Evolutionary conservation across 2,113 vertebrate species (phyloP).

Genomic region (Riparia riparia): DNA sequence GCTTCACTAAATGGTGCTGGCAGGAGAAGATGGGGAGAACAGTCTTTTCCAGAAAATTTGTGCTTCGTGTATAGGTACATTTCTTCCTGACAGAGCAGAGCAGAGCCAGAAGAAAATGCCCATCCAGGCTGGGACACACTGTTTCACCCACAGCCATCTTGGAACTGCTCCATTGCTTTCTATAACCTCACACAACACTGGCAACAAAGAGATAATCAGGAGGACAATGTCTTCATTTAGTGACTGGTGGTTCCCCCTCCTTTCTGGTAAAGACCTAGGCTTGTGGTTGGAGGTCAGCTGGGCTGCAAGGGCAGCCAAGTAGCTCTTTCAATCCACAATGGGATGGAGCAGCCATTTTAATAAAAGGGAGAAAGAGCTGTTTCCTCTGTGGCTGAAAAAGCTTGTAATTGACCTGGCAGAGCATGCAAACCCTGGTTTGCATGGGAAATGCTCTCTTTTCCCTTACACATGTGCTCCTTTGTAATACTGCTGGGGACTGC

Average conservation of each 20-base stretch:
- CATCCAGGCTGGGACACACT: neutral
- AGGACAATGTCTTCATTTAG: constrained; percentile 44
- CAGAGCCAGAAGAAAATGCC: neutral
- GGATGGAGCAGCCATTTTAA: constrained; percentile 19
- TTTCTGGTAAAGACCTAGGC: constrained; percentile 26
- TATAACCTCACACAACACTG: neutral
- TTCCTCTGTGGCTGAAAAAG: constrained; percentile 29
- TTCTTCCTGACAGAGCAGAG: neutral
- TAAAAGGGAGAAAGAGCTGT: constrained; percentile 24
- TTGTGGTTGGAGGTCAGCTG: constrained; percentile 29
- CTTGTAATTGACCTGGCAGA: constrained; percentile 52
- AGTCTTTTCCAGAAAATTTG: neutral
- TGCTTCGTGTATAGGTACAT: neutral
- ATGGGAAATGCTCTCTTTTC: constrained; percentile 26
- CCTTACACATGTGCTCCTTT: constrained; percentile 15
- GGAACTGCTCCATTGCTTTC: constrained; percentile 7
- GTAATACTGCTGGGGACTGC: neutral
- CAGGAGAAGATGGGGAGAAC: neutral
- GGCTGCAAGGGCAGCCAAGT: constrained; percentile 16
- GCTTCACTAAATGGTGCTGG: neutral
- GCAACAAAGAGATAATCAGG: constrained; percentile 1
- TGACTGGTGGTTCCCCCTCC: neutral
- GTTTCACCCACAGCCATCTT: neutral
- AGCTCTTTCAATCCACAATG: constrained; percentile 7
- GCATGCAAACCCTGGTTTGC: constrained; percentile 13